Percentiles rank a stretch among this genome's conserved stretches.
These are phyloP conservation scores for Halocynthia roretzi DNA, from an alignment of 23 tunicate genomes.

Conservation along the genomic window DNA sequence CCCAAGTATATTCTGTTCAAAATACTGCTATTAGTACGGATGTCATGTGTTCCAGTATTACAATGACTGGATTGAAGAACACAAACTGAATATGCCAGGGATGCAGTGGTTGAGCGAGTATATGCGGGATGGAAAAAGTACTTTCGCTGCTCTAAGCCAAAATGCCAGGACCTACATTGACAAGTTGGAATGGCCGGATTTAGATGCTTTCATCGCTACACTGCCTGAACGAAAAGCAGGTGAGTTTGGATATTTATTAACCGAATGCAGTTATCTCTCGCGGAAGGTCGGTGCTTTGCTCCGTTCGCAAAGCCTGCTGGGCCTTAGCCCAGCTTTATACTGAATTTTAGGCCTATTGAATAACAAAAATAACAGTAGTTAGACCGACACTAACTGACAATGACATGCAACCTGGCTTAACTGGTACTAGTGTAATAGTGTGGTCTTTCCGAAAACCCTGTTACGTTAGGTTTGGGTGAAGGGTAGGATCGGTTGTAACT, in stretches of 20 bases:
- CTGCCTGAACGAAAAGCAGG: constrained; percentile 38
- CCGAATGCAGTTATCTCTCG: too few relatives aligned
- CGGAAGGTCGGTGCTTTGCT: too few relatives aligned
- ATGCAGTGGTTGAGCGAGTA: constrained; percentile 30
- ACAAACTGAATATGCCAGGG: constrained; percentile 44
- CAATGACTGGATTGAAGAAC: constrained; percentile 47
- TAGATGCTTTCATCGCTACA: constrained; percentile 6
- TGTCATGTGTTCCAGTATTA: neutral
- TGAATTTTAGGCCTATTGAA: too few relatives aligned
- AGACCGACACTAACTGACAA: neutral
- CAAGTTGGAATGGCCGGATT: constrained; percentile 47
- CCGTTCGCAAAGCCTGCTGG: too few relatives aligned
- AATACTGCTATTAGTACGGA: too few relatives aligned
- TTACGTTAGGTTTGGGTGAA: too few relatives aligned
- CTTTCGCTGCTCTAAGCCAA: neutral
- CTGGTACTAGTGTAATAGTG: too few relatives aligned
- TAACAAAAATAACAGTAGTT: neutral
- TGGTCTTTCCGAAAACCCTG: too few relatives aligned
- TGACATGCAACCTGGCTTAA: neutral
- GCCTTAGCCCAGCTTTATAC: too few relatives aligned
- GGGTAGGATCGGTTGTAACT: too few relatives aligned
- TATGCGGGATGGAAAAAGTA: constrained; percentile 6
- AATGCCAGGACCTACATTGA: neutral
- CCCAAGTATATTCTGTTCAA: too few relatives aligned
- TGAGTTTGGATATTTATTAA: neutral